Base-by-base conservation (phyloP, 2,113 vertebrate genomes). In the Leptobrachium leishanense region DNA sequence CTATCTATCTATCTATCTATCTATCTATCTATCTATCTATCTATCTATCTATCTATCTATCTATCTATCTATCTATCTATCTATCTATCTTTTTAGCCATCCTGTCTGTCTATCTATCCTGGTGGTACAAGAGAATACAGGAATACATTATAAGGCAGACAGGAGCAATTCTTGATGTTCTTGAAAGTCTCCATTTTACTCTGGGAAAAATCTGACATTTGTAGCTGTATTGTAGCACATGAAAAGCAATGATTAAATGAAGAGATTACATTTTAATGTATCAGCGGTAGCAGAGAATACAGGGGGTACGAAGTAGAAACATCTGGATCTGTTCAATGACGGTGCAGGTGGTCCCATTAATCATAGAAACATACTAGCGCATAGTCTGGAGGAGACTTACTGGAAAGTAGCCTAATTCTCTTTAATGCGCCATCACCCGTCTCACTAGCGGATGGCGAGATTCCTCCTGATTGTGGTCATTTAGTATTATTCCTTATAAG, bases 271-370 rank as follows among this genome's bases (percentile, higher is more conserved):
- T 8, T 50, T 5, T 50, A 50, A 50, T 50, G 55, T 59, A 59
- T 59, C 50, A 59, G 55, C 11, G 3, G 55, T 59, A 59, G 55
- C 55, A 13, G 55, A 11, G 11, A 59, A 59, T 59, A 8, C 55
- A 13, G 6, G 6, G 55, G 3, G 55, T 59, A 12, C 3, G 13
- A 57, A 57, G 55, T 31, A 31, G 20, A 72, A 79, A 72, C 76
- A 79, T 79, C 69, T 79, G 69, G 68, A 79, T 72, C 31, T 12
- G 68, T 62, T 72, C 76, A 65, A 68, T 53, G 54, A 50, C 76
- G 64, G 40, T 64, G 55, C 65, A 72, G 76, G 76, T 79, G 76
- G 76, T 79, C 76, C 70, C 76, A 79, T 79, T 65, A 72, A 72
- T 79, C 76, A 70, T 10, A 5, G 31, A 41, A 65, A 31, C 67